Evolutionary conservation across 2,888 invertebrate genomes (phyloP), one percentile per base, ranked within the genome.

Genomic region (Ditula angustiorana): DNA sequence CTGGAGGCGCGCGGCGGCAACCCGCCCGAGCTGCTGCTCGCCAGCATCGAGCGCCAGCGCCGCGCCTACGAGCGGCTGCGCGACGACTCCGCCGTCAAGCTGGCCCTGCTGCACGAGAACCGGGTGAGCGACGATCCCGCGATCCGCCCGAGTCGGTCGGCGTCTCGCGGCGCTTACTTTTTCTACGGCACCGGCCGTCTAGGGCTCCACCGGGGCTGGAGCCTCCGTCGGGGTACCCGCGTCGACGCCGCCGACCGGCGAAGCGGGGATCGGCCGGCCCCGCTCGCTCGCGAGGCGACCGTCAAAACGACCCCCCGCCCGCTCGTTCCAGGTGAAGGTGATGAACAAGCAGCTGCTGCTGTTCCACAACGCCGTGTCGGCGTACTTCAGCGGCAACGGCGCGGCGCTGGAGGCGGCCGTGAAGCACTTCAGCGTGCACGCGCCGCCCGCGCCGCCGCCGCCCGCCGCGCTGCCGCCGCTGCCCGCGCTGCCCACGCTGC

Each of bases 271-370:
- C n/a, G n/a, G n/a, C n/a, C n/a, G n/a, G n/a, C n/a, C n/a, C n/a
- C n/a, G n/a, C n/a, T n/a, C n/a, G n/a, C n/a, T n/a, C n/a, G n/a
- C n/a, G n/a, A n/a, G n/a, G n/a, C n/a, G n/a, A n/a, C n/a, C n/a
- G n/a, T n/a, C n/a, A n/a, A n/a, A n/a, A n/a, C n/a, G n/a, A n/a
- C n/a, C n/a, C n/a, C n/a, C n/a, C n/a, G n/a, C n/a, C n/a, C n/a
- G n/a, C 35, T 0, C 2, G 35, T 70, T 90, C n/a, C 90, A 99
- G 98, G 97, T 99, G 78, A 99, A 99, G 92, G 99, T 99, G 75
- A 99, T 99, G 99, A 98, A 99, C 92, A 99, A 99, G 86, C 99
- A 99, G 86, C 93, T 99, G 71, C 94, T 99, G 61, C 92, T 99
- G 75, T 97, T 99, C 89, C 99, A 99, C 92, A 99, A 99, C 91